These are phyloP conservation scores for Notodonta ziczac DNA, from an alignment of 2,888 invertebrate species.

Conservation along the genomic window DNA sequence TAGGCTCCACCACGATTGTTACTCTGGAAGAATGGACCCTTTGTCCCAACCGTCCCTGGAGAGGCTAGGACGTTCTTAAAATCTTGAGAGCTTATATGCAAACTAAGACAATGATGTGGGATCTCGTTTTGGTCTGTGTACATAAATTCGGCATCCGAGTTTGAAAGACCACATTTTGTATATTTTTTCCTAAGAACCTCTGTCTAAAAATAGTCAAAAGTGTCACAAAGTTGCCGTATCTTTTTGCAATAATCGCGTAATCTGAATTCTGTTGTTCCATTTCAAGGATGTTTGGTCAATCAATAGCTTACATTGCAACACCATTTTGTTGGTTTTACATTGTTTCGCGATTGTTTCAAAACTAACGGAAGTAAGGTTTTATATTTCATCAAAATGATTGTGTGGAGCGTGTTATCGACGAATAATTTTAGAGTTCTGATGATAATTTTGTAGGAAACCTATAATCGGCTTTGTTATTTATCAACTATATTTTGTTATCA, in stretches of 20 bases:
- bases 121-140: too few species aligned
- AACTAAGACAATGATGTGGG: constrained; percentile 36
- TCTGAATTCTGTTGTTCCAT: constrained; percentile 30
- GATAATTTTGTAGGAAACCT: not conserved
- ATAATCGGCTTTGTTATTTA: not conserved
- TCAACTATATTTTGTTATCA: not conserved
- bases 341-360: constrained; percentile 12
- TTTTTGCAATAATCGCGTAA: constrained; percentile 6
- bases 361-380: constrained; percentile 24
- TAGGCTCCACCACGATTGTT: constrained; percentile 66
- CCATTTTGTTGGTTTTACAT: constrained; percentile 15
- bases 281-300: constrained; percentile 49
- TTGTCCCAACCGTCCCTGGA: constrained; percentile 60
- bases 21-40: constrained; percentile 59
- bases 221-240: constrained; percentile 14
- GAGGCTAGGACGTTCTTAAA: constrained; percentile 55
- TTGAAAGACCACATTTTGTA: constrained; percentile 12
- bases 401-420: not conserved
- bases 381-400: constrained; percentile 13
- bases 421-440: not conserved
- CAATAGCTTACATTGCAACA: constrained; percentile 30
- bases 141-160: constrained; percentile 5
- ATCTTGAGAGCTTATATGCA: constrained; percentile 41
- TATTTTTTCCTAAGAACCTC: too few species aligned
- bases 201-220: not conserved